These are phyloP conservation scores for Trinectes maculatus DNA, from an alignment of 2,113 vertebrate species.

Conservation along the genomic window DNA sequence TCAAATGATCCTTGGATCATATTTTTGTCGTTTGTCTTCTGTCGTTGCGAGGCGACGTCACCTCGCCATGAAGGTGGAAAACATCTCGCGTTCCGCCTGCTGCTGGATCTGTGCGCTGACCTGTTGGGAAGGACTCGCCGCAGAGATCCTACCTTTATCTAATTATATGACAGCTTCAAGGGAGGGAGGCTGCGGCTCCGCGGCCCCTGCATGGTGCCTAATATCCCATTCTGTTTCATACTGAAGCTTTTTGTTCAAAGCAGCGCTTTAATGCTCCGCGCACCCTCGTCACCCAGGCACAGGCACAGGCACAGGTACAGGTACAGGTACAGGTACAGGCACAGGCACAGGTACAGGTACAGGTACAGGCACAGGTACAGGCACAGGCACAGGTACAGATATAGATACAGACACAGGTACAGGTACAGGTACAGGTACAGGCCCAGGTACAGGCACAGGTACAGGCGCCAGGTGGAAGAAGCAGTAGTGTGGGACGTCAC, in stretches of 20 bases:
- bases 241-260: slow-evolving; percentile 77
- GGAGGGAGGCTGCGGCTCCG: slow-evolving; percentile 45
- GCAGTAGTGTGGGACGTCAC: slow-evolving; percentile 34
- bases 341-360: slow-evolving; percentile 26
- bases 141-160: slow-evolving; percentile 68
- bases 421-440: slow-evolving; percentile 36
- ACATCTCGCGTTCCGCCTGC: slow-evolving; percentile 34
- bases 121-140: slow-evolving; percentile 53
- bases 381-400: slow-evolving; percentile 32
- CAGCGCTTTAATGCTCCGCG: slow-evolving; percentile 67
- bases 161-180: slow-evolving; percentile 78
- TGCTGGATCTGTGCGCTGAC: slow-evolving; percentile 48
- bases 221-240: slow-evolving; percentile 81
- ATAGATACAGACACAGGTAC: slow-evolving; percentile 31
- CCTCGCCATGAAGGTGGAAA: slow-evolving; percentile 67
- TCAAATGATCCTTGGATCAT: slow-evolving; percentile 43
- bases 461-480: slow-evolving; percentile 23
- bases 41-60: slow-evolving; percentile 63
- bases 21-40: slow-evolving; percentile 31
- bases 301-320: slow-evolving; percentile 34
- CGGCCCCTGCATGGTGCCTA: slow-evolving; percentile 61
- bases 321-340: slow-evolving; percentile 35
- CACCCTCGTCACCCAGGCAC: slow-evolving; percentile 55
- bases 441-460: slow-evolving; percentile 33
- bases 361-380: slow-evolving; percentile 37